These are phyloP conservation scores for Lepisosteus osseus DNA, from an alignment of 2,113 vertebrate genomes.

Conservation along the genomic window DNA sequence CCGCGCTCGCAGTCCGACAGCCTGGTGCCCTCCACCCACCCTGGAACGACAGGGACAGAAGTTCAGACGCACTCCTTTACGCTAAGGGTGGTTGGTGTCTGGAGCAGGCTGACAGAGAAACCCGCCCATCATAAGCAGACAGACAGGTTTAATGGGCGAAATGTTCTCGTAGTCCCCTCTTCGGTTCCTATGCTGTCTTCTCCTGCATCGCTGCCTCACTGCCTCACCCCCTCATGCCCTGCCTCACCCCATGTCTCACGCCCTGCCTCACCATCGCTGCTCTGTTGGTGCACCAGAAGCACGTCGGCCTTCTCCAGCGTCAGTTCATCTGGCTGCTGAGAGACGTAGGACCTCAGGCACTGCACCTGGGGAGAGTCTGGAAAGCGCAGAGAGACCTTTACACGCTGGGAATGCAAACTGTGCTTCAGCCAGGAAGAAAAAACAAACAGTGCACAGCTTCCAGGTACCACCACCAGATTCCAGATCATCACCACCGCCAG, in stretches of 20 bases:
- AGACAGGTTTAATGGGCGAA: not conserved
- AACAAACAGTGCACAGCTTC: not conserved
- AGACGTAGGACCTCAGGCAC: slow-evolving; percentile 80
- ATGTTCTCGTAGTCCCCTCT: no score
- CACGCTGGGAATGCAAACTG: no score
- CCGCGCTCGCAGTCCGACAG: slow-evolving; percentile 86
- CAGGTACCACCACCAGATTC: not conserved
- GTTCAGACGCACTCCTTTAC: not conserved
- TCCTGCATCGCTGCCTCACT: not conserved
- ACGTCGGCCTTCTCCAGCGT: slow-evolving; percentile 92
- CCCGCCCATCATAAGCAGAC: not conserved
- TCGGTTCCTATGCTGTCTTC: not conserved
- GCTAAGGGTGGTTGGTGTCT: no score
- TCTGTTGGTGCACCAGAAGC: slow-evolving; percentile 81
- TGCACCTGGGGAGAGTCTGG: slow-evolving; percentile 85
- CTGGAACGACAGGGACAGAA: slow-evolving; percentile 48
- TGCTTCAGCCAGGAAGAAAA: not conserved
- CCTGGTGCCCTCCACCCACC: slow-evolving; percentile 88
- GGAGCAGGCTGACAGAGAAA: not conserved
- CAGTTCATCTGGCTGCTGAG: slow-evolving; percentile 89
- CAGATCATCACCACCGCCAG: no score
- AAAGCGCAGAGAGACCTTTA: slow-evolving; percentile 13
- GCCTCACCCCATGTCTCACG: not conserved
- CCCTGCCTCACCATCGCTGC: slow-evolving; percentile 78
- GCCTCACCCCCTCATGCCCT: not conserved